Conservation (phyloP, 2,113 vertebrate genomes). For the Cathartes aura region DNA sequence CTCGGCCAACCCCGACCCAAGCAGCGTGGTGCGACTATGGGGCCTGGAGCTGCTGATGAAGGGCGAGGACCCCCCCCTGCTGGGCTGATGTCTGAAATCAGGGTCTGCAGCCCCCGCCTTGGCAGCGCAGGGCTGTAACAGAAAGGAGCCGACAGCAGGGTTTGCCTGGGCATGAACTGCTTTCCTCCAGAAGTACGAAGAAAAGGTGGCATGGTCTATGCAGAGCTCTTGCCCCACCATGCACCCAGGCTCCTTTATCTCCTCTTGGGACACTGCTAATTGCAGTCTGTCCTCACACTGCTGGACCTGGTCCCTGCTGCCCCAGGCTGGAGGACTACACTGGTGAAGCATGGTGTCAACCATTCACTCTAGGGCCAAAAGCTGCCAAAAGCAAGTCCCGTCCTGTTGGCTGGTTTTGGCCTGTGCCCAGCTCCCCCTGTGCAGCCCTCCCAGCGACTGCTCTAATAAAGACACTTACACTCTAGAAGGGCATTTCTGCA, state of each 20-base stretch:
- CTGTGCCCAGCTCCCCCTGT: neutral
- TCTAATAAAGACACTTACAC: neutral
- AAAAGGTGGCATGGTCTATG: neutral
- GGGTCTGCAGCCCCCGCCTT: neutral
- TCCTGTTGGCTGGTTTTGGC: neutral
- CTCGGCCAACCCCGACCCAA: too few species aligned
- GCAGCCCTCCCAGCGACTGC: neutral
- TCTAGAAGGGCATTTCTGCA: neutral
- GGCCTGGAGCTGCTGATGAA: neutral
- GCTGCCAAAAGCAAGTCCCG: neutral
- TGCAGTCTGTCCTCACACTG: neutral
- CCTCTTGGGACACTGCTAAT: neutral
- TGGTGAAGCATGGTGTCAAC: neutral
- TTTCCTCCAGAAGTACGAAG: neutral
- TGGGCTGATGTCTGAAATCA: neutral
- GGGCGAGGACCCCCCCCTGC: accelerated
- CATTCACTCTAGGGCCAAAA: neutral
- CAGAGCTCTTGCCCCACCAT: neutral
- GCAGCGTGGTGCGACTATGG: neutral
- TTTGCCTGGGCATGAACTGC: neutral
- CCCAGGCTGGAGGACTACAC: neutral
- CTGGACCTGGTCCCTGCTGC: neutral
- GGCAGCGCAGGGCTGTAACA: neutral
- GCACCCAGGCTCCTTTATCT: neutral
- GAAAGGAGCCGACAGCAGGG: neutral